Evolutionary conservation across 1,140 invertebrate genomes (phyloP).

Genomic region (Melanaphis sacchari): DNA sequence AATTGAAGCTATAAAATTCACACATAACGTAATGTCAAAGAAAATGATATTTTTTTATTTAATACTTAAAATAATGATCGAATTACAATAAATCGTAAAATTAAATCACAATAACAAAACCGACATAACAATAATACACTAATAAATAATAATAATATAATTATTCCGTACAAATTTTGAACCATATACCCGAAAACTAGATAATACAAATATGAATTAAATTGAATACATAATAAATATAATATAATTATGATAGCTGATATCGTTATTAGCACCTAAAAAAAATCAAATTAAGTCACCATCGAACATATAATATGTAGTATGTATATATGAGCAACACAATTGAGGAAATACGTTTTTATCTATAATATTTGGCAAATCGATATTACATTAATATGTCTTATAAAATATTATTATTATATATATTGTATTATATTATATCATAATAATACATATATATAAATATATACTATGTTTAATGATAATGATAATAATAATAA

Average conservation of each 20-base stretch:
- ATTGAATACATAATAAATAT: neutral
- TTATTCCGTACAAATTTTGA: neutral
- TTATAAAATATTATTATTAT: neutral
- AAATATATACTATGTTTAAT: neutral
- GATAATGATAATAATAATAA: neutral
- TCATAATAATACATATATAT: neutral
- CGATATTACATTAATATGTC: neutral
- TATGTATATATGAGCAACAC: slow-evolving; percentile 32
- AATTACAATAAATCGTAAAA: slow-evolving; percentile 3
- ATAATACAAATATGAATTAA: neutral
- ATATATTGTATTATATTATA: neutral
- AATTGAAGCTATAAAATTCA: neutral
- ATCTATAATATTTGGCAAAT: slow-evolving; percentile 37
- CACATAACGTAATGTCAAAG: neutral
- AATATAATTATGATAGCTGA: neutral
- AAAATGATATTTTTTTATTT: slow-evolving; percentile 17
- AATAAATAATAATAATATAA: neutral
- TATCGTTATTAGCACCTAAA: neutral
- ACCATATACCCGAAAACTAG: slow-evolving; percentile 16
- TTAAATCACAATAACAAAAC: slow-evolving; percentile 46
- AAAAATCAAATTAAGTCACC: neutral
- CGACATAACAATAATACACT: neutral
- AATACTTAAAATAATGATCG: slow-evolving; percentile 6
- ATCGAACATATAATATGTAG: neutral
- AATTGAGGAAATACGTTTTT: neutral